Conservation (phyloP, 30 jellyfish, hydroid and myxozoan species). For the Morbakka virulenta region DNA sequence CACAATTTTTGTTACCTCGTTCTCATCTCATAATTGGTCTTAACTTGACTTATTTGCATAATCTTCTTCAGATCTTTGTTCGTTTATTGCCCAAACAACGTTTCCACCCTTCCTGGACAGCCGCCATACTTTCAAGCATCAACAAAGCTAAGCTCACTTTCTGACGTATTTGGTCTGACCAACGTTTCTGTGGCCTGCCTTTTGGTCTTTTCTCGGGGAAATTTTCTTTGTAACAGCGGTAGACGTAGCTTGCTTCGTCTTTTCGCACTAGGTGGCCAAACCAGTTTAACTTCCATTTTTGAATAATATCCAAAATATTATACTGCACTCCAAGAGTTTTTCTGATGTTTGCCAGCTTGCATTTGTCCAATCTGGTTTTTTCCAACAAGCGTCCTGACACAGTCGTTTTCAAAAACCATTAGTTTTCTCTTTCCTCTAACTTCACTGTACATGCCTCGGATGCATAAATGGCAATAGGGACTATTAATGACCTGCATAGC, state of each 20-base stretch:
- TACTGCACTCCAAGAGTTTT: neutral
- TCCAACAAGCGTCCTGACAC: neutral
- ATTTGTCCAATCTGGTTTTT: neutral
- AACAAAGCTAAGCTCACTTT: neutral
- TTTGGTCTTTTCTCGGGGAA: neutral
- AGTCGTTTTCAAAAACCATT: neutral
- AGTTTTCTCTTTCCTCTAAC: neutral
- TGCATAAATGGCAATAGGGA: conserved; percentile 35
- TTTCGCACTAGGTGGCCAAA: neutral
- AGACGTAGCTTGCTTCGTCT: neutral
- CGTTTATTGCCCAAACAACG: neutral
- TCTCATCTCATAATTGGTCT: too few species aligned
- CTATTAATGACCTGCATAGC: conserved; percentile 25
- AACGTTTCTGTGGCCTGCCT: neutral
- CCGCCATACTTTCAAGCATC: neutral
- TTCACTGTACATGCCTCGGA: conserved; percentile 36
- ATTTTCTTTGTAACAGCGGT: neutral
- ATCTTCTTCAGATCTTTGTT: neutral
- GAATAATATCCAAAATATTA: neutral
- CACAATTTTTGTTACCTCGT: too few species aligned
- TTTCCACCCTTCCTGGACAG: neutral
- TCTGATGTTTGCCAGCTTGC: neutral
- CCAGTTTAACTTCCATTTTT: neutral
- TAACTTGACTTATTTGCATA: neutral
- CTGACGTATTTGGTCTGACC: neutral